phyloP scores from a whole-genome alignment of 2,797 vertebrate genomes.

The Cossypha caffra region DNA sequence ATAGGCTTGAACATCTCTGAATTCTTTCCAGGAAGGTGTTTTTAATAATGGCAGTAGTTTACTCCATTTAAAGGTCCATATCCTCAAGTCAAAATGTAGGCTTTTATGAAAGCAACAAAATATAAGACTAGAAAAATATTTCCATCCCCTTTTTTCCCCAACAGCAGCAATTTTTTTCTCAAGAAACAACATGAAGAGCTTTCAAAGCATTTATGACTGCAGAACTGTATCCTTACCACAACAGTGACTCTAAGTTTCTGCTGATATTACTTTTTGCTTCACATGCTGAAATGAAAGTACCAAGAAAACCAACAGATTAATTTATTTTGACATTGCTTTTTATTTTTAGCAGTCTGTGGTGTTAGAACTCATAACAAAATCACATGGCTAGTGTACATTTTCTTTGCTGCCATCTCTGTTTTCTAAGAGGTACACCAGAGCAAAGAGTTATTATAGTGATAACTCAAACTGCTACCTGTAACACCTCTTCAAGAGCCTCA shows the following conservation, averaged over 20 bases:
- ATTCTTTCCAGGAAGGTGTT: slow-evolving; percentile 59
- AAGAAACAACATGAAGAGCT: neutral
- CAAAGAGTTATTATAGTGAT: neutral
- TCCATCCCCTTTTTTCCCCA: neutral
- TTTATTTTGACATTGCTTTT: neutral
- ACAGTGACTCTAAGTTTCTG: neutral
- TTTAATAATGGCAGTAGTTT: slow-evolving; percentile 60
- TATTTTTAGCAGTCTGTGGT: neutral
- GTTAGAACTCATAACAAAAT: neutral
- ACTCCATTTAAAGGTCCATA: slow-evolving; percentile 39
- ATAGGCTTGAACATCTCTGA: slow-evolving; percentile 32
- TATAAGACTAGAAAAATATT: neutral
- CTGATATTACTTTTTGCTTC: neutral
- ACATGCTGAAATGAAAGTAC: neutral
- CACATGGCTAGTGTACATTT: neutral
- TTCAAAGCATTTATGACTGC: neutral
- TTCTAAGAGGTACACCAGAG: neutral
- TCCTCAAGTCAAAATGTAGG: slow-evolving; percentile 23
- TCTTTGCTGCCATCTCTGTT: neutral
- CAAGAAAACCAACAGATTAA: neutral
- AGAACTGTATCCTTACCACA: neutral
- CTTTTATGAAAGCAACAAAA: slow-evolving; percentile 27
- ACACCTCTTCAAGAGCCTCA: neutral
- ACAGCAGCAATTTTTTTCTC: neutral
- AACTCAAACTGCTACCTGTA: neutral